Evolutionary conservation across 2,113 vertebrate species (phyloP), one percentile per base, ranked within the genome.

Genomic region (Albula goreensis): DNA sequence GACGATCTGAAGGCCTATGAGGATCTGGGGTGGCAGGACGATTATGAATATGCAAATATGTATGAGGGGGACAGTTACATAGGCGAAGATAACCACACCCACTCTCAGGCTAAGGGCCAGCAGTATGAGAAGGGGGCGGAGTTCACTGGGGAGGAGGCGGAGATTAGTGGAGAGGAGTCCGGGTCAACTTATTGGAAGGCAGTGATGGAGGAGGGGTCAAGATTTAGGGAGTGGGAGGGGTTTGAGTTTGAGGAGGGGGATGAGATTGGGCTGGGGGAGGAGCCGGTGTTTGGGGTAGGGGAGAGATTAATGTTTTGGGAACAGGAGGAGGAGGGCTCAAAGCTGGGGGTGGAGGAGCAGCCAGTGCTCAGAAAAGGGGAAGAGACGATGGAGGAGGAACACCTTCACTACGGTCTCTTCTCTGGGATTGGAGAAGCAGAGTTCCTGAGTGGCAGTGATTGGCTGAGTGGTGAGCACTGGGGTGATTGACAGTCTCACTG

Each of bases 401-500:
- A 84, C 50, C 80, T 6, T 9, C 13, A 41, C 6, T 83, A 83
- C 1, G 17, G 25, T 22, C 74, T n/a, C 17, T n/a, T 17, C 6
- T 85, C 78, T 19, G 89, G 88, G 11, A 48, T 83, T 50, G 70
- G 91, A 50, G 1, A 60, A 82, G 70, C 63, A n/a, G 81, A 80
- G 10, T 82, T 87, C 50, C 13, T 84, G 31, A 1, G 56, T 49
- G 12, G 31, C 13, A 81, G 86, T 17, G 70, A 66, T 8, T 5
- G 19, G 31, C 66, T 17, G 70, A 8, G 66, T 31, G 50, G 50
- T n/a, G 6, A 88, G 80, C 56, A 22, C 80, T 22, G 84, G 13
- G 0, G 9, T 78, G 41, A 51, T 10, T 3, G 83, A 88, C 50
- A 60, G 82, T 25, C 2, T 93, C 93, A 89, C 89, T 92, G 77